These are phyloP conservation scores for Recurvirostra avosetta DNA, from an alignment of 2,113 vertebrate species.

Conservation along the genomic window DNA sequence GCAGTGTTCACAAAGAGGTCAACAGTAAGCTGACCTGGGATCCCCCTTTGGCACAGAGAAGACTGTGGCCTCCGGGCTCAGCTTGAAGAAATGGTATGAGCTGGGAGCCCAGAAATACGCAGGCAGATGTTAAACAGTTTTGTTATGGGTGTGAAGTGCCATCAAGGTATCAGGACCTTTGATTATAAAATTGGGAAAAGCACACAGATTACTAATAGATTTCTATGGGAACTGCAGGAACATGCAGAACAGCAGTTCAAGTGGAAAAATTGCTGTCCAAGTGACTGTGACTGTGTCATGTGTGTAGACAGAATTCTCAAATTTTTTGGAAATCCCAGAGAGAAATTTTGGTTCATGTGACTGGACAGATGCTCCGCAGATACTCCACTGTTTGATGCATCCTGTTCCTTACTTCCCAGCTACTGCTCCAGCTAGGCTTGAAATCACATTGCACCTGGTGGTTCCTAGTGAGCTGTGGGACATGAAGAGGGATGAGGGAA, in stretches of 20 bases:
- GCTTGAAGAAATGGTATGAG: neutral
- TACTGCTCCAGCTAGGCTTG: neutral
- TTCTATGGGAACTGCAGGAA: neutral
- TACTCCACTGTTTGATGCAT: neutral
- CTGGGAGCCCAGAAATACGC: neutral
- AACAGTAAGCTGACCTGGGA: neutral
- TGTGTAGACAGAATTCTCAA: neutral
- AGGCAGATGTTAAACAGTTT: neutral
- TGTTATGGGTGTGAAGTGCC: neutral
- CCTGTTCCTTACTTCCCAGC: neutral
- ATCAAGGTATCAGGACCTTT: neutral
- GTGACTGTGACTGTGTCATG: neutral
- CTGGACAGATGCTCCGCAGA: neutral
- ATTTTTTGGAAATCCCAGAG: neutral
- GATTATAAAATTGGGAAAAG: neutral
- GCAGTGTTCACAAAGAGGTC: neutral
- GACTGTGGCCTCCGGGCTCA: neutral
- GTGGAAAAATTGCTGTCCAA: neutral
- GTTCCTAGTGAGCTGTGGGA: neutral
- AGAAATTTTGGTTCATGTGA: neutral
- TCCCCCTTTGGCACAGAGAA: neutral
- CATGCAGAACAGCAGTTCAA: neutral
- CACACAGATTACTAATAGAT: neutral
- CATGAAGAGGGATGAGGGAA: neutral
- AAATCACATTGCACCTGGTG: neutral